Evolutionary conservation across 2,113 vertebrate genomes (phyloP).

Genomic region (Ptyas mucosa): DNA sequence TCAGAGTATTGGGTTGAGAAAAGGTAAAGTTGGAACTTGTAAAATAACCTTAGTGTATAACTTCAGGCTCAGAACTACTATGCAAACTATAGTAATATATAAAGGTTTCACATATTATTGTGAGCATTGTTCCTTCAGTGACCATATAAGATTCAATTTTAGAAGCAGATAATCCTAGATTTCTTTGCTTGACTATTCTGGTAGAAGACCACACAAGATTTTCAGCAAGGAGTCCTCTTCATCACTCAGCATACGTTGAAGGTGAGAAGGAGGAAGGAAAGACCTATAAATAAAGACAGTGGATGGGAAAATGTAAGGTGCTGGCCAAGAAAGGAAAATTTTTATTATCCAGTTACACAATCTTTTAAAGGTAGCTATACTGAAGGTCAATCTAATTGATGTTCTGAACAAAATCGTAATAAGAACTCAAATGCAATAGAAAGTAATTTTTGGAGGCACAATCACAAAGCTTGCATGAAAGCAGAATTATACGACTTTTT

Average conservation of each 20-base stretch:
- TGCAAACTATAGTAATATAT: neutral
- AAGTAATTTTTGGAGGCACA: neutral
- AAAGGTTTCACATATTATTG: neutral
- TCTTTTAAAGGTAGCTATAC: constrained; percentile 12
- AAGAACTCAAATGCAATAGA: no score
- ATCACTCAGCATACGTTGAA: neutral
- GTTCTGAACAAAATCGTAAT: neutral
- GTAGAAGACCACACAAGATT: neutral
- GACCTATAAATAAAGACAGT: neutral
- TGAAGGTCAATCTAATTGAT: neutral
- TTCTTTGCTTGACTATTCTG: neutral
- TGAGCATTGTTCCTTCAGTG: neutral
- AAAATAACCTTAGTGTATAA: neutral
- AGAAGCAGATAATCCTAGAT: neutral
- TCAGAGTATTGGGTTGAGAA: neutral
- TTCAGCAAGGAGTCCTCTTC: neutral
- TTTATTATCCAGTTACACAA: constrained; percentile 17
- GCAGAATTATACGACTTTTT: neutral
- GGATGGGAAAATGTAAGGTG: neutral
- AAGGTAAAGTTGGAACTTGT: neutral
- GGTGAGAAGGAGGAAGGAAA: neutral
- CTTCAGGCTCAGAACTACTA: neutral
- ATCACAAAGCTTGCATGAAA: neutral
- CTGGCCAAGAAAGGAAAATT: neutral
- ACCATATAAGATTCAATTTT: neutral